These are phyloP conservation scores for Hemistola chrysoprasaria DNA, from an alignment of 2,888 invertebrate genomes.

Conservation along the genomic window DNA sequence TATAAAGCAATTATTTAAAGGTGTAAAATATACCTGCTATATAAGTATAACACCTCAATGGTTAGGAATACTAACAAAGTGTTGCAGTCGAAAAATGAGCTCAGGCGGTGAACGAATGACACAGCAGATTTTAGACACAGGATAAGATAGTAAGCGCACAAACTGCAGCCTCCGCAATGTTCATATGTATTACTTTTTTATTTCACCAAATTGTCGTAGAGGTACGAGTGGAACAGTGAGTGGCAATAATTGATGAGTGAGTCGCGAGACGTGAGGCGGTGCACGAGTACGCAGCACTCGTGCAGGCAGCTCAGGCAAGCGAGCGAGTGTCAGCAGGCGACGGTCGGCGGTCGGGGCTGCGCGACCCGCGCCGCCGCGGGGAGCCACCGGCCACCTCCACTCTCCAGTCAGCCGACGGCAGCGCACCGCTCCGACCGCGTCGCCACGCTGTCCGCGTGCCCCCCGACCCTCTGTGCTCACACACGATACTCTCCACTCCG, in stretches of 20 bases:
- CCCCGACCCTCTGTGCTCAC: constrained; percentile 43
- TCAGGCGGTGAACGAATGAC: constrained; percentile 2
- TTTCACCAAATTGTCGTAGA: constrained; percentile 72
- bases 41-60: no score
- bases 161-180: constrained; percentile 35
- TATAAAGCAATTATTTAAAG: no score
- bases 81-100: no score
- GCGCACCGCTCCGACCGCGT: constrained; percentile 9
- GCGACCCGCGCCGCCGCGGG: constrained; percentile 17
- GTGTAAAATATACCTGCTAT: no score
- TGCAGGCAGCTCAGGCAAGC: constrained; percentile 35
- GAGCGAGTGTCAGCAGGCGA: constrained; percentile 33
- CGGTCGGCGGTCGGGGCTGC: constrained; percentile 7
- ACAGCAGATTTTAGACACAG: no score
- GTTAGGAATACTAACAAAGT: no score
- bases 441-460: constrained; percentile 20
- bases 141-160: no score
- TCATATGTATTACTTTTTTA: constrained; percentile 57
- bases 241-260: no score
- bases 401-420: constrained; percentile 55
- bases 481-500: constrained; percentile 27
- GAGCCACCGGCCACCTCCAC: no score
- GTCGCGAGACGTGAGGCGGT: constrained; percentile 34
- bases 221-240: no score
- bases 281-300: constrained; percentile 18